phyloP scores from a whole-genome alignment of 2,888 invertebrate genomes.

The Nemurella pictetii region DNA sequence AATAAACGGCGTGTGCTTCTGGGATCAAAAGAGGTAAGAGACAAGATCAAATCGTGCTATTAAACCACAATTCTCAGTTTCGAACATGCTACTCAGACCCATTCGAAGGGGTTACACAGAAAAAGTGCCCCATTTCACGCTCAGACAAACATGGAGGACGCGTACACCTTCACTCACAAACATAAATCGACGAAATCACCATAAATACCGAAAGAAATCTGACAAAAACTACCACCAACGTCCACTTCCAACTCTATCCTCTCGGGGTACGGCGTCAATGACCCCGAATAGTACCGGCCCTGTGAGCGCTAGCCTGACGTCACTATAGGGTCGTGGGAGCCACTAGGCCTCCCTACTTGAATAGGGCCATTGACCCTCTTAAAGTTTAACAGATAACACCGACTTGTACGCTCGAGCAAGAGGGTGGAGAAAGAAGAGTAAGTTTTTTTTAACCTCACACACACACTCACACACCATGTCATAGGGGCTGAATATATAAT shows the following conservation, averaged over 20 bases:
- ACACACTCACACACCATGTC: too few species aligned
- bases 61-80: not conserved
- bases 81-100: not conserved
- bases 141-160: not conserved
- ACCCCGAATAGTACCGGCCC: constrained; percentile 18
- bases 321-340: constrained; percentile 42
- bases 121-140: constrained; percentile 9
- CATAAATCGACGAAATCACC: not conserved
- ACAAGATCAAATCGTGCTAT: not conserved
- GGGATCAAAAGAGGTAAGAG: not conserved
- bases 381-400: not conserved
- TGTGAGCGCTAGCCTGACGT: constrained; percentile 31
- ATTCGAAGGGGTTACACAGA: not conserved
- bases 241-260: not conserved
- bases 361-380: constrained; percentile 28
- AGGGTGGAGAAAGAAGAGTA: constrained; percentile 21
- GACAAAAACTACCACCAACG: constrained; percentile 14
- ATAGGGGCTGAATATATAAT: constrained; percentile 19
- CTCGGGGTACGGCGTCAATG: constrained; percentile 19
- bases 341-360: constrained; percentile 38
- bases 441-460: constrained; percentile 5
- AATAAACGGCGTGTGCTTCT: not conserved
- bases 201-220: not conserved
- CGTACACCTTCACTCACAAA: not conserved
- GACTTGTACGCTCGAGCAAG: not conserved